Evolutionary conservation across 2,888 invertebrate species (phyloP).

Genomic region (Ichneumon xanthorius): DNA sequence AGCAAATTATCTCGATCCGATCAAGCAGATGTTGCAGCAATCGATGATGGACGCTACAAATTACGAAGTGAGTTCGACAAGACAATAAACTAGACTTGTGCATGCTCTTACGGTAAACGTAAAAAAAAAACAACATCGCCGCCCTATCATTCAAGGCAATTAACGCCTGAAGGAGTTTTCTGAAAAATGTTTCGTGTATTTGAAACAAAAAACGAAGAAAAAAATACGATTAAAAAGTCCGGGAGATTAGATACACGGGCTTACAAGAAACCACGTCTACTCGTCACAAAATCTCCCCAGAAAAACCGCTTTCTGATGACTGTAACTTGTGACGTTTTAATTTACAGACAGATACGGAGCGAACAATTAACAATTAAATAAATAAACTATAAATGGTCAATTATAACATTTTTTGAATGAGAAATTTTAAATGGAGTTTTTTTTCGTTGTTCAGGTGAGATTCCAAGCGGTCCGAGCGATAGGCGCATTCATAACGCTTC

Average conservation of each 20-base stretch:
- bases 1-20: constrained; percentile 94
- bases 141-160: not conserved
- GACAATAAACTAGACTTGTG: not conserved
- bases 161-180: not conserved
- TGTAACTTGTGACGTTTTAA: constrained; percentile 86
- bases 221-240: not conserved
- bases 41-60: constrained; percentile 91
- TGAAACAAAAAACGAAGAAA: constrained; percentile 40
- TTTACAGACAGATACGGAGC: constrained; percentile 88
- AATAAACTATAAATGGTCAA: constrained; percentile 12
- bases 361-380: constrained; percentile 78
- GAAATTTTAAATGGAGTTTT: not conserved
- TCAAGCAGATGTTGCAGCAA: constrained; percentile 97
- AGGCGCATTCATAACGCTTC: constrained; percentile 95
- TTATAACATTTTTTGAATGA: constrained; percentile 27
- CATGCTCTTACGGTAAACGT: no score
- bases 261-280: constrained; percentile 65
- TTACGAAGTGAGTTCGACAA: constrained; percentile 86
- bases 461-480: constrained; percentile 94
- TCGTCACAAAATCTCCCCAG: constrained; percentile 85
- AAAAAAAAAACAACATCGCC: not conserved
- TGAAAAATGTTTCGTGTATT: not conserved
- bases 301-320: constrained; percentile 86
- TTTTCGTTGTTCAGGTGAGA: constrained; percentile 85
- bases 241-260: constrained; percentile 81